Percentiles rank a stretch among this genome's conserved stretches.
phyloP scores from a whole-genome alignment of 2,888 invertebrate species.

The Dryocosmus kuriphilus region DNA sequence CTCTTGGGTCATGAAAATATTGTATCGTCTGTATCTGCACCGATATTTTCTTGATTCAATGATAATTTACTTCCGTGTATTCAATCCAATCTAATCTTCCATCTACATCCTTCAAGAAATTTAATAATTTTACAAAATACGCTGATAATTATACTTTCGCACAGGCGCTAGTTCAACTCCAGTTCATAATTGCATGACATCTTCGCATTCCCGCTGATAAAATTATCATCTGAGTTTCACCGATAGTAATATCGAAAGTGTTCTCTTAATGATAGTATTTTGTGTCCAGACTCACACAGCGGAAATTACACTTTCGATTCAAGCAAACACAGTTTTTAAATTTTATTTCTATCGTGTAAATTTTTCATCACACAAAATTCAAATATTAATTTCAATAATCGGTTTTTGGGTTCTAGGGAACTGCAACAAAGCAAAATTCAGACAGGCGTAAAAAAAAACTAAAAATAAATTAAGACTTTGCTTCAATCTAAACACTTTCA shows the following conservation, averaged over 20 bases:
- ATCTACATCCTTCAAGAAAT: background rate
- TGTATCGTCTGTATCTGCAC: too few species aligned
- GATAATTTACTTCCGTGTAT: too few species aligned
- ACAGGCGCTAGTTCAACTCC: constrained; percentile 9
- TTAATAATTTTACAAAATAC: background rate
- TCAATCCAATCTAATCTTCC: background rate
- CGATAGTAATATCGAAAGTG: constrained; percentile 22
- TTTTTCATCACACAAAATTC: too few species aligned
- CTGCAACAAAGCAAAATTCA: too few species aligned
- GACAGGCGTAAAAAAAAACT: too few species aligned
- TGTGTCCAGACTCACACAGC: background rate
- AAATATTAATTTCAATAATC: too few species aligned
- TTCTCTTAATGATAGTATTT: background rate
- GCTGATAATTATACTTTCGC: constrained; percentile 15
- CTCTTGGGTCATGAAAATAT: too few species aligned
- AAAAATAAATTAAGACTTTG: too few species aligned
- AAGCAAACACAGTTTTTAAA: background rate
- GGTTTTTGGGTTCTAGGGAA: too few species aligned
- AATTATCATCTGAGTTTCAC: constrained; percentile 15
- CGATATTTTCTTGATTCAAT: too few species aligned
- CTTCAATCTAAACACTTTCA: too few species aligned
- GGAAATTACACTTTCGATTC: constrained; percentile 8
- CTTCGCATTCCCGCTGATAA: background rate
- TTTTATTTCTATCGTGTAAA: too few species aligned
- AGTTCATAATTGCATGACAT: background rate